Conservation (phyloP, 1,140 invertebrate species). For the Trinorchestia longiramus region DNA sequence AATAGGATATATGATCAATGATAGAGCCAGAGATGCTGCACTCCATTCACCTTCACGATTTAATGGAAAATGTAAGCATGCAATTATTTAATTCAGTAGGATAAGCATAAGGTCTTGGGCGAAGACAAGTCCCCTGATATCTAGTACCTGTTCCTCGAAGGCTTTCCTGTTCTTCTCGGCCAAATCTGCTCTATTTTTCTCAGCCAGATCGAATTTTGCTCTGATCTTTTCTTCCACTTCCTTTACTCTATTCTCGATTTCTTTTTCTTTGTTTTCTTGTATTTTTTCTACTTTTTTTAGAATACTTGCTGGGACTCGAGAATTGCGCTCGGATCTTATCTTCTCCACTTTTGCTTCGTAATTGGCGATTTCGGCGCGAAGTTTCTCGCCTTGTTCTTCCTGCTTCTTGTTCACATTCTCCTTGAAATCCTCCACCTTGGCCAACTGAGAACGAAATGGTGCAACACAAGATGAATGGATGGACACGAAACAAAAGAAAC, state of each 20-base stretch:
- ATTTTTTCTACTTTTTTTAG: slow-evolving; percentile 61
- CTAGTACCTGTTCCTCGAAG: slow-evolving; percentile 57
- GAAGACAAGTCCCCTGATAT: not conserved
- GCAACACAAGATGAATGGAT: slow-evolving; percentile 50
- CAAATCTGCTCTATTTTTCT: slow-evolving; percentile 59
- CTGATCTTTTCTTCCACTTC: slow-evolving; percentile 59
- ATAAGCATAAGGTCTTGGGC: not conserved
- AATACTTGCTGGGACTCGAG: slow-evolving; percentile 37
- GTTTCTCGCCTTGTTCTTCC: slow-evolving; percentile 60
- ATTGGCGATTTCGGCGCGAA: slow-evolving; percentile 56
- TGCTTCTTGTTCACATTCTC: slow-evolving; percentile 64
- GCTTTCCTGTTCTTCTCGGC: slow-evolving; percentile 59
- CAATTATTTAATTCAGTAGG: not conserved
- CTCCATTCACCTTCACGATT: not conserved
- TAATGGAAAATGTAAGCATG: not conserved
- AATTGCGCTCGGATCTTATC: slow-evolving; percentile 59
- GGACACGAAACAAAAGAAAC: not conserved
- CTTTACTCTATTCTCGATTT: slow-evolving; percentile 62
- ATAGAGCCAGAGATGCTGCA: not conserved
- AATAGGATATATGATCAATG: not conserved
- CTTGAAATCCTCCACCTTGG: slow-evolving; percentile 59
- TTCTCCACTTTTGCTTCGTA: slow-evolving; percentile 62
- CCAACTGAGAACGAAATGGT: slow-evolving; percentile 58
- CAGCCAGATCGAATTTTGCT: slow-evolving; percentile 63
- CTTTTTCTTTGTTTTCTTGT: slow-evolving; percentile 60